Evolutionary conservation across 2,888 invertebrate genomes (phyloP).

Genomic region (Leucania comma): DNA sequence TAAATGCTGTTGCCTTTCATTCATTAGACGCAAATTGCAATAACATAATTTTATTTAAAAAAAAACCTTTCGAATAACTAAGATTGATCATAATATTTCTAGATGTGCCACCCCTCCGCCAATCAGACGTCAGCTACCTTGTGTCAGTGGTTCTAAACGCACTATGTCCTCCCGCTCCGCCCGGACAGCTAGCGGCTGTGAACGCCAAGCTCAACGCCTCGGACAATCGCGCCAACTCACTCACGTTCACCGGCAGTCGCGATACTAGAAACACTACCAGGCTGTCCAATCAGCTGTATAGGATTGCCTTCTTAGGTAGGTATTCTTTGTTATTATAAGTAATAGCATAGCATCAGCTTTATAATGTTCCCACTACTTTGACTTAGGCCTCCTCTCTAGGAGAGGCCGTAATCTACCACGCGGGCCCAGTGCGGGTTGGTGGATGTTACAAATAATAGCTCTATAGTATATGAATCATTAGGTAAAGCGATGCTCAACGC

Average conservation of each 20-base stretch:
- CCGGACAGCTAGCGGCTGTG: slow-evolving; percentile 93
- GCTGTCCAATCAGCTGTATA: slow-evolving; percentile 95
- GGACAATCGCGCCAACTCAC: slow-evolving; percentile 95
- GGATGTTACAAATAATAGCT: too few species aligned
- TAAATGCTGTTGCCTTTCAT: background rate
- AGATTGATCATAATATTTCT: slow-evolving; percentile 67
- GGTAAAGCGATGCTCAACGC: too few species aligned
- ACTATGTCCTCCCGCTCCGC: slow-evolving; percentile 92
- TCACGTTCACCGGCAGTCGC: slow-evolving; percentile 95
- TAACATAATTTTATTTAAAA: too few species aligned
- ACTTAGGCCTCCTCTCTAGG: too few species aligned
- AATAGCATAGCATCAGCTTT: too few species aligned
- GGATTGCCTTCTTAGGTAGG: slow-evolving; percentile 92
- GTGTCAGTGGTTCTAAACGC: slow-evolving; percentile 97
- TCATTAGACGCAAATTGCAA: background rate
- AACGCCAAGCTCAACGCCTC: slow-evolving; percentile 93
- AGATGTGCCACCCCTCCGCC: slow-evolving; percentile 97
- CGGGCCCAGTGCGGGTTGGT: too few species aligned
- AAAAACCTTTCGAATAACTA: background rate
- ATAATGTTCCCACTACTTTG: too few species aligned
- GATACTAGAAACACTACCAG: slow-evolving; percentile 95
- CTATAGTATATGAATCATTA: too few species aligned
- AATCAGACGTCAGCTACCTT: slow-evolving; percentile 97
- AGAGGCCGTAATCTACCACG: too few species aligned
- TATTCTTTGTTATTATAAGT: background rate